phyloP scores from a whole-genome alignment of 2,113 vertebrate species.

The Prietella phreatophila region DNA sequence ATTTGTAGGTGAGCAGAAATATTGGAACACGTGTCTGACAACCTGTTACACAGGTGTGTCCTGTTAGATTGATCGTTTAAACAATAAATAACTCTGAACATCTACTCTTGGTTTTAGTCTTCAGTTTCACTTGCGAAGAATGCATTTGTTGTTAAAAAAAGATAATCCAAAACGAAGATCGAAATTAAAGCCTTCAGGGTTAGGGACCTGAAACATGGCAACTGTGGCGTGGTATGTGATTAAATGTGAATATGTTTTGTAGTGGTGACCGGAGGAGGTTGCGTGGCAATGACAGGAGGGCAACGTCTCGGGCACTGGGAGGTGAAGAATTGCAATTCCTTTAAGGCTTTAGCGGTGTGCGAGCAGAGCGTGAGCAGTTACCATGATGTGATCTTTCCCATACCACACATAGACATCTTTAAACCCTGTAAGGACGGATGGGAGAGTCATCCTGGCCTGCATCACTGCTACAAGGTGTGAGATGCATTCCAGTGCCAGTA shows the following conservation, averaged over 20 bases:
- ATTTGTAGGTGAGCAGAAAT: too few species aligned
- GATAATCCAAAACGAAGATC: background rate
- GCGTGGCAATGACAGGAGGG: constrained; percentile 81
- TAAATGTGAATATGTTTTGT: background rate
- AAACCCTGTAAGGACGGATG: constrained; percentile 80
- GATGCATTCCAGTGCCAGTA: background rate
- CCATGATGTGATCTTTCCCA: constrained; percentile 59
- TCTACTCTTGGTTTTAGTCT: too few species aligned
- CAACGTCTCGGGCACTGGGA: constrained; percentile 84
- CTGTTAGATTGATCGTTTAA: too few species aligned
- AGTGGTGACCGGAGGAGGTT: constrained; percentile 80
- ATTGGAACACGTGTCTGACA: too few species aligned
- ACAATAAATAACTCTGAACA: too few species aligned
- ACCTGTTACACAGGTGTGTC: too few species aligned
- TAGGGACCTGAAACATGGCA: background rate
- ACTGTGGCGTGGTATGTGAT: background rate
- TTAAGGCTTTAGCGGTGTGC: constrained; percentile 86
- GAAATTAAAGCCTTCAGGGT: background rate
- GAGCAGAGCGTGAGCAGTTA: constrained; percentile 74
- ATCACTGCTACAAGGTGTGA: constrained; percentile 85
- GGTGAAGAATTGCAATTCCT: constrained; percentile 84
- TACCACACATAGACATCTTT: constrained; percentile 69
- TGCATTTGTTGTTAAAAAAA: too few species aligned
- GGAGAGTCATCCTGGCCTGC: constrained; percentile 80
- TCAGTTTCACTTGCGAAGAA: too few species aligned